A percentile compares a stretch with the other conserved stretches of the same genome.
These are phyloP conservation scores for Pterostichus madidus DNA, from an alignment of 2,888 invertebrate genomes.

Conservation along the genomic window DNA sequence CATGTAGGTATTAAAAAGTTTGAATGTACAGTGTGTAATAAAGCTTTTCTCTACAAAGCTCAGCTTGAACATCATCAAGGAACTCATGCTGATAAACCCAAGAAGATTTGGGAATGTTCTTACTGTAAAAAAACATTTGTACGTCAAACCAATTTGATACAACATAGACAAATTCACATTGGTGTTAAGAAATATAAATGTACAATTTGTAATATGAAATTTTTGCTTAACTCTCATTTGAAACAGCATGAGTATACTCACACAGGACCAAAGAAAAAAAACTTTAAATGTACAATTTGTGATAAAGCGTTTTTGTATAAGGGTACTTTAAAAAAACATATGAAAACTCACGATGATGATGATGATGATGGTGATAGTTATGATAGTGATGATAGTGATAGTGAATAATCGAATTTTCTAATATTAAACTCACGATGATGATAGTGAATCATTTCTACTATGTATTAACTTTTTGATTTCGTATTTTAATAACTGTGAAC, in stretches of 20 bases:
- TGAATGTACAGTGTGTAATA: constrained; percentile 1
- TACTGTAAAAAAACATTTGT: constrained; percentile 7
- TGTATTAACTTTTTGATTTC: too few relatives aligned
- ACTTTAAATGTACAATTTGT: constrained; percentile 4
- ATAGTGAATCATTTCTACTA: too few relatives aligned
- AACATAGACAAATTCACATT: constrained; percentile 9
- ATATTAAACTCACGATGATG: too few relatives aligned
- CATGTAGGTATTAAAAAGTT: not conserved
- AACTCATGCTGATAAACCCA: not conserved
- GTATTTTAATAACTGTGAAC: too few relatives aligned
- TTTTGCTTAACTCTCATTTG: not conserved
- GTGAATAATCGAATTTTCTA: too few relatives aligned
- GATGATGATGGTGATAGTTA: too few relatives aligned
- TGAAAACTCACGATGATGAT: not conserved
- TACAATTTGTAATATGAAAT: not conserved
- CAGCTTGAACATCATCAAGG: constrained; percentile 4
- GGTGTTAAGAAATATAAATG: constrained; percentile 5
- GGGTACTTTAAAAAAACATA: not conserved
- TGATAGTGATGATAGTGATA: too few relatives aligned
- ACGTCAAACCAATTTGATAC: not conserved
- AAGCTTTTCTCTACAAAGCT: not conserved
- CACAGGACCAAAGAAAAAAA: not conserved
- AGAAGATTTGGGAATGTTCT: not conserved
- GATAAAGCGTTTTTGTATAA: not conserved
- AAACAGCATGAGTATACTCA: not conserved